Base-by-base conservation (phyloP, 2,113 vertebrate species). In the Ivindomyrus marchei region DNA sequence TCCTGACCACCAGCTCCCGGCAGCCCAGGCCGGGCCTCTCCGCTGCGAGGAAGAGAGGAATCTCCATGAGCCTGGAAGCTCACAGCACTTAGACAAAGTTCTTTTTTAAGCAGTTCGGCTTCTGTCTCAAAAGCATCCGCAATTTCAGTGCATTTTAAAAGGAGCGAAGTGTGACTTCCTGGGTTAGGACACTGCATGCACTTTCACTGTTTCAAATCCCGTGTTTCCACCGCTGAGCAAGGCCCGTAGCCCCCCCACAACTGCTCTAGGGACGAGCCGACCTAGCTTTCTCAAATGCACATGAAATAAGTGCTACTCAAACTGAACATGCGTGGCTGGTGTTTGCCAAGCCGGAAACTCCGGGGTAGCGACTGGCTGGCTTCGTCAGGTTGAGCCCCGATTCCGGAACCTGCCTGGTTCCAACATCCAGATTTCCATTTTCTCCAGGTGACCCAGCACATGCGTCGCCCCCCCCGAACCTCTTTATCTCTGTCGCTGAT, bases 1-100 rank as follows among this genome's bases (percentile, higher is more conserved):
- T 98, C 91, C 98, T 96, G 1, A 96, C 94, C 90, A 99, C 97
- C 2, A 99, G 96, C 88, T 99, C 98, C 91, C 97, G 96, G 92
- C 98, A 99, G 85, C 98, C 98, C 90, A 99, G 93, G 2, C 94
- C 95, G 0, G 98, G 98, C 88, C 98, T 97, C 90, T 93, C 94
- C 91, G 94, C 98, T 99, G 88, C 1, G 19, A 89, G 90, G 39
- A 1, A 83, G n/a, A 27, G 1, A 53, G 4, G 66, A 47, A 66
- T 10, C 80, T n/a, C 10, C 46, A 15, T 19, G 1, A n/a, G 27
- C 5, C 7, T 49, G n/a, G 2, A 4, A 88, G 27, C 53, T 19
- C 17, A 47, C 83, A 11, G 42, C 45, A 24, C 58, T 47, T 42
- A 47, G 56, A 89, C 39, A 46, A 36, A 27, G 24, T 24, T 85